Evolutionary conservation across 2,888 invertebrate genomes (phyloP).

Genomic region (Macropis europaea): DNA sequence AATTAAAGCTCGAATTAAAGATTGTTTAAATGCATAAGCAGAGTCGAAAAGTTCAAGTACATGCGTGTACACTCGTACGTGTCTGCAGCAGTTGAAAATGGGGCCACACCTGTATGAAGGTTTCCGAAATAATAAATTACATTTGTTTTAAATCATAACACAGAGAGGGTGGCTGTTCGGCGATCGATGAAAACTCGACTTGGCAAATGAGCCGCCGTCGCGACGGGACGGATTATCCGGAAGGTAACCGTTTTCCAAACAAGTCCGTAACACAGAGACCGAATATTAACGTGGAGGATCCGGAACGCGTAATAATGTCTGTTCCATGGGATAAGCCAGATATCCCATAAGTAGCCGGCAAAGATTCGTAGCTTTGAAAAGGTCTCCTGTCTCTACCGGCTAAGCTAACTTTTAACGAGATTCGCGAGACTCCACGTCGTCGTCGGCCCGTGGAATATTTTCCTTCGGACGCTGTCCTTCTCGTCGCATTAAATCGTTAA

Average conservation of each 20-base stretch:
- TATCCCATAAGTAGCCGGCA: constrained; percentile 35
- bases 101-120: no score
- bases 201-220: constrained; percentile 11
- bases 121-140: no score
- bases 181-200: constrained; percentile 25
- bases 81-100: no score
- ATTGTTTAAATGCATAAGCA: no score
- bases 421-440: constrained; percentile 29
- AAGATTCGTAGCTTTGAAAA: constrained; percentile 46
- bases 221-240: constrained; percentile 45
- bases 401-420: constrained; percentile 61
- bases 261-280: constrained; percentile 12
- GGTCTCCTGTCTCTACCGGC: constrained; percentile 23
- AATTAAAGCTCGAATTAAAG: no score
- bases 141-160: no score
- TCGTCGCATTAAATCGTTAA: constrained; percentile 39
- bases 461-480: constrained; percentile 1
- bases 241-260: constrained; percentile 34
- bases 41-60: no score
- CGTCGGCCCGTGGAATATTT: constrained; percentile 40
- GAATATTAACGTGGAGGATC: constrained; percentile 35
- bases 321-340: constrained; percentile 47
- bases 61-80: no score
- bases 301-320: constrained; percentile 47
- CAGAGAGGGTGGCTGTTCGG: constrained; percentile 10